phyloP scores from a whole-genome alignment of 1,140 invertebrate genomes.

The Triops cancriformis region DNA sequence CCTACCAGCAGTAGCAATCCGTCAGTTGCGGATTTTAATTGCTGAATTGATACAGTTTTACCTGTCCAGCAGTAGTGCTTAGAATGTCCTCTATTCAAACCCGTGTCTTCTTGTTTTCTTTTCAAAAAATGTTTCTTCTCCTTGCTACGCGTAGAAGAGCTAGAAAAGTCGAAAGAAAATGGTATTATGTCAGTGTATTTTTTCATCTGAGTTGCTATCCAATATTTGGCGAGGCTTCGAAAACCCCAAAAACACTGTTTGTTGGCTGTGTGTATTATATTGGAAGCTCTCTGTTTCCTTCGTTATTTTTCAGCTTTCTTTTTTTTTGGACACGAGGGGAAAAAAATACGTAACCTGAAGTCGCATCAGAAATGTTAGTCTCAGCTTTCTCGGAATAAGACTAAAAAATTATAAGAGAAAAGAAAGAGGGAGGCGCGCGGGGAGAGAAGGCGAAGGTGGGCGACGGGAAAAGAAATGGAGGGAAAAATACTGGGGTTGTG shows the following conservation, averaged over 20 bases:
- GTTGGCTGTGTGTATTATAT: slow-evolving; percentile 9
- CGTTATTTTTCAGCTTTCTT: not conserved
- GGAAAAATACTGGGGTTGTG: slow-evolving; percentile 2
- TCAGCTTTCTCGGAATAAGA: not conserved
- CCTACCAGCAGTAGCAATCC: not conserved
- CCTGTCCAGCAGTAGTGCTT: too few species aligned
- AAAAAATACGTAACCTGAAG: too few species aligned
- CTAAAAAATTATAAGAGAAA: not conserved
- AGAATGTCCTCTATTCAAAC: too few species aligned
- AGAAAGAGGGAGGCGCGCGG: not conserved
- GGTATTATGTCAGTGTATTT: not conserved
- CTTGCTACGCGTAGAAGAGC: not conserved
- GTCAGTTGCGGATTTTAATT: not conserved
- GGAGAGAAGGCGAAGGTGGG: not conserved
- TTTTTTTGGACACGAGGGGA: not conserved
- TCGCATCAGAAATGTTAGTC: not conserved
- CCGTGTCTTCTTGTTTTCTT: too few species aligned
- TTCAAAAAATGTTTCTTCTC: not conserved
- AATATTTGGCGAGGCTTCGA: slow-evolving; percentile 9
- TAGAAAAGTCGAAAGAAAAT: not conserved
- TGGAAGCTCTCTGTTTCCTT: not conserved
- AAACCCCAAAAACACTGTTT: not conserved
- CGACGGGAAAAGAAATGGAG: not conserved
- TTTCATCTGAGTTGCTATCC: not conserved
- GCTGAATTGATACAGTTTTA: too few species aligned